phyloP scores from a whole-genome alignment of 2,113 vertebrate genomes.

The Labrus mixtus region DNA sequence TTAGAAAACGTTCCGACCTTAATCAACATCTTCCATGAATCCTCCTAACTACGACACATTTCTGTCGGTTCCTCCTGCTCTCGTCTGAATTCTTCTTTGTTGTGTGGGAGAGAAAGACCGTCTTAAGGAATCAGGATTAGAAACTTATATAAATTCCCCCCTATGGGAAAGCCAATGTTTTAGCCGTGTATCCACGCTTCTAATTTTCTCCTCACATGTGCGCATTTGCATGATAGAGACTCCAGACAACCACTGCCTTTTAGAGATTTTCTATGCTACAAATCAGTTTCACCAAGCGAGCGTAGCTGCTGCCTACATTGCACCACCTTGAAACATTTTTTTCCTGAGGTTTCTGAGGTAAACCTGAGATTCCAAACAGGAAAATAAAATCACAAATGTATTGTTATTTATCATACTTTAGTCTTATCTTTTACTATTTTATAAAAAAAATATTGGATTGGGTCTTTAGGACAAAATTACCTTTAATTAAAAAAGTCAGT shows the following conservation, averaged over 20 bases:
- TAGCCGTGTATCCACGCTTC: not conserved
- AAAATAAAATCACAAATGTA: too few species aligned
- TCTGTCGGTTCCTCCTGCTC: not conserved
- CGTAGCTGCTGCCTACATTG: not conserved
- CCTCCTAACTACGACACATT: not conserved
- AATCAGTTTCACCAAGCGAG: not conserved
- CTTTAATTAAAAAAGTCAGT: too few species aligned
- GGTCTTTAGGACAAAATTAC: too few species aligned
- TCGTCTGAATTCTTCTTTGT: not conserved
- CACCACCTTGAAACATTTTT: not conserved
- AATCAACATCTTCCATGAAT: not conserved
- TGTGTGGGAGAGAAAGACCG: not conserved
- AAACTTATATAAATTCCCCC: not conserved
- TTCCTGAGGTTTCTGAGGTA: too few species aligned
- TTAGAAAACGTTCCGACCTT: not conserved
- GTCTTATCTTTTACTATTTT: too few species aligned
- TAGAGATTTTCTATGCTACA: not conserved
- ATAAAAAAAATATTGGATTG: too few species aligned
- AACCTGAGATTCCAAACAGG: too few species aligned
- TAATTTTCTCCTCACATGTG: not conserved
- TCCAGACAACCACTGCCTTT: not conserved
- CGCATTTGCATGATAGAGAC: not conserved
- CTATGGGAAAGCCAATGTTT: not conserved
- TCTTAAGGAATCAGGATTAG: conserved; percentile 10
- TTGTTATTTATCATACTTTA: too few species aligned